Evolutionary conservation across 2,888 invertebrate genomes (phyloP).

Genomic region (Pachliopta kotzebuea): DNA sequence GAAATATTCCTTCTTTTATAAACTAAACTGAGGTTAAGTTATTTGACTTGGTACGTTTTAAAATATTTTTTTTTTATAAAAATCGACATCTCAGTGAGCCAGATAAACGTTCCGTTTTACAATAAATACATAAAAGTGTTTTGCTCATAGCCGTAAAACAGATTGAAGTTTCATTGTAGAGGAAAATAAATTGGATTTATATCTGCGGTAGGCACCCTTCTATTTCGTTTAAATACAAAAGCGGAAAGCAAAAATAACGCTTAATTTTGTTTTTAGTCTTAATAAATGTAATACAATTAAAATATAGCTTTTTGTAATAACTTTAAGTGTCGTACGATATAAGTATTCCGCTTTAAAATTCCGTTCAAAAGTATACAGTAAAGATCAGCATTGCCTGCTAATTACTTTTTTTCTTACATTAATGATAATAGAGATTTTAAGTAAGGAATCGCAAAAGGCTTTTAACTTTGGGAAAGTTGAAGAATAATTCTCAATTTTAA

Average conservation of each 20-base stretch:
- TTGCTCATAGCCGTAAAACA: constrained; percentile 20
- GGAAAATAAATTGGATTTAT: constrained; percentile 22
- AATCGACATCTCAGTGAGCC: background rate
- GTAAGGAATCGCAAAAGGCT: background rate
- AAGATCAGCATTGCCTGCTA: background rate
- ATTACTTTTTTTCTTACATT: background rate
- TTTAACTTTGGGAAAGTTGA: background rate
- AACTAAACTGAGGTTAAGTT: background rate
- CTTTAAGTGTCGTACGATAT: too few species aligned
- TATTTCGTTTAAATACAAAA: constrained; percentile 11
- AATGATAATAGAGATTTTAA: background rate
- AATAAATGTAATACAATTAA: background rate
- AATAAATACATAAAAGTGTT: background rate
- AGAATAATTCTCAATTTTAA: background rate
- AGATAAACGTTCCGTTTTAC: background rate
- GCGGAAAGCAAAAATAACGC: constrained; percentile 1
- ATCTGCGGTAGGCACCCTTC: constrained; percentile 9
- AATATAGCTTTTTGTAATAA: too few species aligned
- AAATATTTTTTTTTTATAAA: background rate
- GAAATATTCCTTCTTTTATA: background rate
- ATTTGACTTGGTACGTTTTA: background rate
- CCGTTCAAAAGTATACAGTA: background rate
- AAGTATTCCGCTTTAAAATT: too few species aligned
- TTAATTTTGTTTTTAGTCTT: background rate
- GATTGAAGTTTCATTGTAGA: constrained; percentile 20